Base-by-base conservation (phyloP, 1,140 invertebrate genomes). In the Apis florea region DNA sequence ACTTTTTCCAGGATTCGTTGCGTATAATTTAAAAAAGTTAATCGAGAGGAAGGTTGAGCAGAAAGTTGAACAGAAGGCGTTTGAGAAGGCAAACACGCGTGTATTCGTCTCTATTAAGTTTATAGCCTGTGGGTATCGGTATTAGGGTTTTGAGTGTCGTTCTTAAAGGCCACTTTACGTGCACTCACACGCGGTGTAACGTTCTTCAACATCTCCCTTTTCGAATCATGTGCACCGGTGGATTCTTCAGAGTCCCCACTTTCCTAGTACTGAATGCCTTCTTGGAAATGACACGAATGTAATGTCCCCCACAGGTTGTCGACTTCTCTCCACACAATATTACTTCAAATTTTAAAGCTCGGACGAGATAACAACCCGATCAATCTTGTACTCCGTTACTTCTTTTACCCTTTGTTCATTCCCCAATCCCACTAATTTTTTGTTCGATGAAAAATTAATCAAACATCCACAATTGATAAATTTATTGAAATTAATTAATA, bases 81-180 rank as follows among this genome's bases (percentile, higher is more conserved):
- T 53, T 79, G 58, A 49, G 83, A 79, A 84, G 66, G 72, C 81
- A 26, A 77, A 49, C 49, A 76, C 70, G 80, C 70, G 80, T 66
- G 74, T 58, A 88, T 85, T 83, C 67, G 64, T 88, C 49, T 68
- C 76, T 87, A 87, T 88, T 85, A 82, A 78, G 72, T 84, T 79
- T 79, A 83, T 74, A 77, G 58, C 40, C 64, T n/a, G 17, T 53
- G 47, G 82, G 81, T 54, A 15, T 63, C 67, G 75, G 40, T 58
- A 56, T 56, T 54, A 71, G 15, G 75, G n/a, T 64, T 66, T 85
- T 24, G 76, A 88, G 85, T 78, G 83, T 49, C 26, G 68, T 85
- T 85, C 85, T 88, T 85, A 79, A 80, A 83, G 76, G 49, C 68
- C 70, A 80, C 86, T 87, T 77, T 84, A 68, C 85, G 75, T 31